phyloP scores from a whole-genome alignment of 2,888 invertebrate genomes.

The Limnephilus lunatus region DNA sequence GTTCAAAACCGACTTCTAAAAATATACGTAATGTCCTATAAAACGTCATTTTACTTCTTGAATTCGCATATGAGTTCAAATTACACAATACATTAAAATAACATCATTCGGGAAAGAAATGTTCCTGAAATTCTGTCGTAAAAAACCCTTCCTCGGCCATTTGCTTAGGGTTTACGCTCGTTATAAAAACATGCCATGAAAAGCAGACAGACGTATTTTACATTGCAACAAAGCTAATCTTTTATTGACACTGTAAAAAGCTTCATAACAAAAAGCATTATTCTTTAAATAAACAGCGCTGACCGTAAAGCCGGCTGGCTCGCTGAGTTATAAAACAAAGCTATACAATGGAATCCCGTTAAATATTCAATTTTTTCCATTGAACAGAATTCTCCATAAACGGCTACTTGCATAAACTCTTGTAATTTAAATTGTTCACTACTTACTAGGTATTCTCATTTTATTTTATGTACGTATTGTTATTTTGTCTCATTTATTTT shows the following conservation, averaged over 20 bases:
- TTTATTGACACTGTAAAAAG: conserved; percentile 42
- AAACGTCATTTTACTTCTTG: not conserved
- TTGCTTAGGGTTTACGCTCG: conserved; percentile 48
- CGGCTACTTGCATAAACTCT: no score
- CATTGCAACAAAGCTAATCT: conserved; percentile 40
- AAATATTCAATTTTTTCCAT: not conserved
- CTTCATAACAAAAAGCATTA: conserved; percentile 8
- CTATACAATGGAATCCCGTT: not conserved
- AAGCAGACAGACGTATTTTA: conserved; percentile 19
- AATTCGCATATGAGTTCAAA: not conserved
- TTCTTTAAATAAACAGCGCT: conserved; percentile 14
- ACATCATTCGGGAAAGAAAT: conserved; percentile 46
- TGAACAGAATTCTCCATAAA: not conserved
- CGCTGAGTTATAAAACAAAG: not conserved
- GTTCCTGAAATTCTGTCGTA: conserved; percentile 58
- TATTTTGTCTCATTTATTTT: no score
- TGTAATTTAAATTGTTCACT: no score
- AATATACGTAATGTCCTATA: no score
- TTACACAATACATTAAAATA: conserved; percentile 55
- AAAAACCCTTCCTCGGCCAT: conserved; percentile 56
- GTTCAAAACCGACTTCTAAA: no score
- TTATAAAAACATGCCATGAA: conserved; percentile 34
- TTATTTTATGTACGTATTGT: no score
- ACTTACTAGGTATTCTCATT: no score
- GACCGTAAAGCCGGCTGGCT: not conserved